Percentiles rank a stretch among this genome's conserved stretches.
Conservation (phyloP, 1,140 invertebrate species). For the Goniozus legneri region DNA sequence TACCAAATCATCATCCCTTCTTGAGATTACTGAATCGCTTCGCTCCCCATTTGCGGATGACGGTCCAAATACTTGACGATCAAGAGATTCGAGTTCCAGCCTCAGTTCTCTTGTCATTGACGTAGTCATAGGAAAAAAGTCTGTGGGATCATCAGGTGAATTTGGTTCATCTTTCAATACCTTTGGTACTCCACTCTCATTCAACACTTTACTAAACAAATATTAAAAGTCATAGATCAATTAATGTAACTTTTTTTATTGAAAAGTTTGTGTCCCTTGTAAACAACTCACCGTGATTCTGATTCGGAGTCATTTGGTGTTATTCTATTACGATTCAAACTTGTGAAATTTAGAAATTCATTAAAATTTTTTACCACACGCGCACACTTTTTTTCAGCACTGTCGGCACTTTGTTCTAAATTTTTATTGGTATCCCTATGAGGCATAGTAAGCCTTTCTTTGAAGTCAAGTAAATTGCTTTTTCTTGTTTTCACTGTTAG, state of each 20-base stretch:
- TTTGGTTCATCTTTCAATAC: constrained; percentile 58
- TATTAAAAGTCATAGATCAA: too few relatives aligned
- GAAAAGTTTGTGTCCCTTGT: too few relatives aligned
- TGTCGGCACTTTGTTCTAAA: constrained; percentile 24
- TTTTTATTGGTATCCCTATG: constrained; percentile 29
- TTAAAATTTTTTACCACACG: constrained; percentile 77
- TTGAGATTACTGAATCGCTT: constrained; percentile 42
- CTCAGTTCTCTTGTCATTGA: constrained; percentile 78
- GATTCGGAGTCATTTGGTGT: constrained; percentile 37
- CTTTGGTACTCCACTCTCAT: constrained; percentile 38
- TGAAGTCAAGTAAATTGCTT: constrained; percentile 29
- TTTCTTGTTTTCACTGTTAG: constrained; percentile 29
- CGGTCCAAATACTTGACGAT: constrained; percentile 61
- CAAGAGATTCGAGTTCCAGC: constrained; percentile 76
- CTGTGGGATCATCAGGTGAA: constrained; percentile 73
- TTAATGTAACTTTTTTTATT: too few relatives aligned
- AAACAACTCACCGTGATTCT: constrained; percentile 29
- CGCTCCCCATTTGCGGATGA: constrained; percentile 41
- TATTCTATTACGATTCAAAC: constrained; percentile 59
- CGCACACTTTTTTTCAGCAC: constrained; percentile 42
- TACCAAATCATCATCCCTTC: constrained; percentile 38
- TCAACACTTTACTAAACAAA: constrained; percentile 27
- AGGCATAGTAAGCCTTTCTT: constrained; percentile 23
- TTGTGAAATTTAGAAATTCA: constrained; percentile 75
- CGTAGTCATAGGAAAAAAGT: constrained; percentile 83